Conservation (phyloP, 2,888 invertebrate species). For the Priocnemis perturbator region DNA sequence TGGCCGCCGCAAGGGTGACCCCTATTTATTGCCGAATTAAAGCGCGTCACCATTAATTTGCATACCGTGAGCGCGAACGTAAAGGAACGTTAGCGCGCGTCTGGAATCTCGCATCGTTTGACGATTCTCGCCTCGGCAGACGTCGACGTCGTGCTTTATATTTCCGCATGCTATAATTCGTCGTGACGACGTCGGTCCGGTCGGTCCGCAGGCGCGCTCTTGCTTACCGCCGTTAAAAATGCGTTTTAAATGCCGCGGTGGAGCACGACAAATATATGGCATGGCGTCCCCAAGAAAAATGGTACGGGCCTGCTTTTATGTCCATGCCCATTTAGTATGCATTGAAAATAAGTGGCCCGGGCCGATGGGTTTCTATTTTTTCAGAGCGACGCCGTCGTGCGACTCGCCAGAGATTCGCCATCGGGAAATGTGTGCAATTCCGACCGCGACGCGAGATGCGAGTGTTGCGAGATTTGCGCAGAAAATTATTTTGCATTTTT, state of each 20-base stretch:
- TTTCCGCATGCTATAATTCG: constrained; percentile 40
- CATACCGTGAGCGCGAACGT: constrained; percentile 63
- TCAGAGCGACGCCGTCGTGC: too few relatives aligned
- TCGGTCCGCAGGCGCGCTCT: neutral
- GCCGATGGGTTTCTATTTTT: too few relatives aligned
- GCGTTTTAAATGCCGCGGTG: constrained; percentile 8
- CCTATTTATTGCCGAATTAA: constrained; percentile 76
- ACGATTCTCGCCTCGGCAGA: constrained; percentile 23
- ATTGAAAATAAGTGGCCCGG: too few relatives aligned
- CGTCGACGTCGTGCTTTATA: constrained; percentile 37
- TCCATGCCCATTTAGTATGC: constrained; percentile 2
- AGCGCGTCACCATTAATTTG: constrained; percentile 75
- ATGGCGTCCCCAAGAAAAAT: neutral
- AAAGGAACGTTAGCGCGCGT: constrained; percentile 43
- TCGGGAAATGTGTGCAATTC: too few relatives aligned
- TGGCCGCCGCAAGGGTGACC: constrained; percentile 71
- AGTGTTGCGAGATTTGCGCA: too few relatives aligned
- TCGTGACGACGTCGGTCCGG: constrained; percentile 19
- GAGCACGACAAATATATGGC: constrained; percentile 1
- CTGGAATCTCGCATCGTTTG: constrained; percentile 31
- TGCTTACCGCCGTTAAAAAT: constrained; percentile 7
- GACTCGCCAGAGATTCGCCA: too few relatives aligned
- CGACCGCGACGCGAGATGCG: too few relatives aligned
- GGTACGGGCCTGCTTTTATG: neutral
- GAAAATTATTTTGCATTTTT: too few relatives aligned